A percentile compares a stretch with the other conserved stretches of the same genome.
These are phyloP conservation scores for Vidua chalybeata DNA, from an alignment of 2,113 vertebrate species.

Conservation along the genomic window DNA sequence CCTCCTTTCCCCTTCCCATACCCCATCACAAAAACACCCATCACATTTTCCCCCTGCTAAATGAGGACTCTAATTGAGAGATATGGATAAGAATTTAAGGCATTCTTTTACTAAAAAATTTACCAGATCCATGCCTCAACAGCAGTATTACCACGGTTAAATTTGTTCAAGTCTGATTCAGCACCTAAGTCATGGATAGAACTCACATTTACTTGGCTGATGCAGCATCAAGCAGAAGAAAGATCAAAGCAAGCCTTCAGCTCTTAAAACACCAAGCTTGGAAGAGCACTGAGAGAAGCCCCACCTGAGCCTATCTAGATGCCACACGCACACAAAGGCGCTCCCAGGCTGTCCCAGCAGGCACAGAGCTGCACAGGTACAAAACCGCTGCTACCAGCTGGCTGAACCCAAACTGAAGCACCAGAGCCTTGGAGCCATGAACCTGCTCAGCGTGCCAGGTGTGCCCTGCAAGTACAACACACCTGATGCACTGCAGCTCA, in stretches of 20 bases:
- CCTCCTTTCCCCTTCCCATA: background rate
- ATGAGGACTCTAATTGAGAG: background rate
- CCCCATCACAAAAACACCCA: background rate
- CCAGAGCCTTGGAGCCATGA: background rate
- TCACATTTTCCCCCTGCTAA: background rate
- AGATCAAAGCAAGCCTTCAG: background rate
- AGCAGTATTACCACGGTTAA: background rate
- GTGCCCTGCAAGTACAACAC: background rate
- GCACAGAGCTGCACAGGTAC: background rate
- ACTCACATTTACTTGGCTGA: background rate
- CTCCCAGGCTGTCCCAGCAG: background rate
- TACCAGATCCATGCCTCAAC: background rate
- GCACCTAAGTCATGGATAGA: background rate
- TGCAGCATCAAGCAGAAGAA: background rate
- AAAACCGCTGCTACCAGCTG: background rate
- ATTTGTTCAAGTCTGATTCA: background rate
- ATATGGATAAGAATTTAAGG: background rate
- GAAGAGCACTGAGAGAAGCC: background rate
- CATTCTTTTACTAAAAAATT: background rate
- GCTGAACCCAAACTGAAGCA: background rate
- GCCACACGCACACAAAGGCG: accelerated
- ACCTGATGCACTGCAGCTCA: accelerated
- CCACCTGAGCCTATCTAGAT: background rate
- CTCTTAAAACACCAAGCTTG: background rate
- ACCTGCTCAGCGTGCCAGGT: background rate